Percentiles rank a stretch among this genome's conserved stretches.
These are phyloP conservation scores for Steatocranus sp. DNA, from an alignment of 2,797 vertebrate genomes.

Conservation along the genomic window DNA sequence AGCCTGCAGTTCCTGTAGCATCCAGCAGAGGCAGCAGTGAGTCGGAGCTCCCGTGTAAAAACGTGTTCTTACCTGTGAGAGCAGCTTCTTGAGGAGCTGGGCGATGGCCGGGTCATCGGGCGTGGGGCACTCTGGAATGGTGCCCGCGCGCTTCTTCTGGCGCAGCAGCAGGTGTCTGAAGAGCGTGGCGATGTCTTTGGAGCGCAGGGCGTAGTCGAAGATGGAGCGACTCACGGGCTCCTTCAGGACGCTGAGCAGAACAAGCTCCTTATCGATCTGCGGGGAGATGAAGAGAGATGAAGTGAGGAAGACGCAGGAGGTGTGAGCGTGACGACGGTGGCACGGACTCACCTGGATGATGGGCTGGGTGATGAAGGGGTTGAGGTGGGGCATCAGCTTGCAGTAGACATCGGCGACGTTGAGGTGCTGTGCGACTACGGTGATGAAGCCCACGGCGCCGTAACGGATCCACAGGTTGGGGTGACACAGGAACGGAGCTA, in stretches of 20 bases:
- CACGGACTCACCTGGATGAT: slow-evolving; percentile 79
- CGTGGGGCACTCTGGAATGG: slow-evolving; percentile 84
- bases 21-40: background rate
- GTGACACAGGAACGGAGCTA: slow-evolving; percentile 95
- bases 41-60: background rate
- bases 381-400: slow-evolving; percentile 95
- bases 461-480: slow-evolving; percentile 98
- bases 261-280: slow-evolving; percentile 96
- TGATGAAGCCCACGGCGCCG: slow-evolving; percentile 95
- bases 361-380: slow-evolving; percentile 91
- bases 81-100: slow-evolving; percentile 93
- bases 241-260: slow-evolving; percentile 93
- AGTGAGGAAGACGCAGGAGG: background rate
- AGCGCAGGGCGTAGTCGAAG: slow-evolving; percentile 94
- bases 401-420: slow-evolving; percentile 98
- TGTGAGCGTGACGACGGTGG: slow-evolving; percentile 66
- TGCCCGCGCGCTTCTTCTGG: slow-evolving; percentile 88
- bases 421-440: slow-evolving; percentile 91
- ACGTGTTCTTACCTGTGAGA: slow-evolving; percentile 86
- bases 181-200: slow-evolving; percentile 92
- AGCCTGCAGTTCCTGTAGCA: background rate
- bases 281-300: background rate
- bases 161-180: slow-evolving; percentile 91
- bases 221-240: slow-evolving; percentile 95
- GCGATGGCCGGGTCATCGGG: slow-evolving; percentile 91